Percentiles rank a stretch among this genome's conserved stretches.
These are phyloP conservation scores for Potorous gilbertii DNA, from an alignment of 2,797 vertebrate genomes.

Conservation along the genomic window DNA sequence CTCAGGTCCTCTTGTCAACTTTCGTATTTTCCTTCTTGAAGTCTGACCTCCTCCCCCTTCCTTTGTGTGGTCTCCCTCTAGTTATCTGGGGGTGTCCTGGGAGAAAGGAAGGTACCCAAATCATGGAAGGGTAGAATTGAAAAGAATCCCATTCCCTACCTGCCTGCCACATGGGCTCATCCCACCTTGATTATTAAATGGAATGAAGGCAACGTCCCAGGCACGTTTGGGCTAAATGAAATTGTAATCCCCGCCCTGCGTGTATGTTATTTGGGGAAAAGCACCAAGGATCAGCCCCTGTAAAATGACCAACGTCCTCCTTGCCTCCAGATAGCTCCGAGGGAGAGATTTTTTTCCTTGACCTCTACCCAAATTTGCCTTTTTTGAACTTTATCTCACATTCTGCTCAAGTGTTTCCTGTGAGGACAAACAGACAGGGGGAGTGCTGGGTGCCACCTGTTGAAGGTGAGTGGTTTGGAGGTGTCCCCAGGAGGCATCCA, in stretches of 20 bases:
- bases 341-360: neutral
- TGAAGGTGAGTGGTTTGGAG: neutral
- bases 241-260: neutral
- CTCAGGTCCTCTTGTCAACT: neutral
- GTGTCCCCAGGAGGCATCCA: neutral
- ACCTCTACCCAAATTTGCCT: neutral
- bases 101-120: neutral
- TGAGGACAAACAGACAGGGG: neutral
- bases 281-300: neutral
- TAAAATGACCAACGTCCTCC: neutral
- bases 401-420: neutral
- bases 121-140: neutral
- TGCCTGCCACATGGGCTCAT: neutral
- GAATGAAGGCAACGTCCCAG: neutral
- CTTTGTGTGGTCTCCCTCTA: neutral
- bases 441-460: neutral
- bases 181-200: accelerated
- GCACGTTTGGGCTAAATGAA: neutral
- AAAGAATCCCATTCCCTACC: neutral
- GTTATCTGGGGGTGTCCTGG: neutral
- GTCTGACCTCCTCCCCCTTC: accelerated
- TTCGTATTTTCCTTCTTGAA: neutral
- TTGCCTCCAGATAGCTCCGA: neutral
- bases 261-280: too few relatives aligned
- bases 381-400: neutral